A percentile compares a stretch with the other conserved stretches of the same genome.
These are phyloP conservation scores for Hypomecis atomaria DNA, from an alignment of 2,888 invertebrate genomes.

Conservation along the genomic window DNA sequence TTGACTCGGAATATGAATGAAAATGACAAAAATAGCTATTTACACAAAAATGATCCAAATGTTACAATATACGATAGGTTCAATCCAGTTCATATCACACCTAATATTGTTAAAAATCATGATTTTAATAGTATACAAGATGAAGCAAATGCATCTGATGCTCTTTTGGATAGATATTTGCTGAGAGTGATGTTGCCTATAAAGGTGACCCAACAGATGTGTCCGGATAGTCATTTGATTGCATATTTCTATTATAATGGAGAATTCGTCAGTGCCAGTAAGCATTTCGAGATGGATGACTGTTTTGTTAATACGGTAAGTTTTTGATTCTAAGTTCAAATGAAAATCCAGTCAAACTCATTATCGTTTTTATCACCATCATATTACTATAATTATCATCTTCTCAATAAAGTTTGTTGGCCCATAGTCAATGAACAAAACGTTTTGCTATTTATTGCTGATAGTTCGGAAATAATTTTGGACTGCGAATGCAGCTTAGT, in stretches of 20 bases:
- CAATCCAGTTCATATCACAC: slow-evolving; percentile 11
- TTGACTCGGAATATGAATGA: slow-evolving; percentile 39
- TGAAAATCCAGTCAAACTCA: too few species aligned
- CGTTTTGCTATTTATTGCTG: too few species aligned
- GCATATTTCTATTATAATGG: slow-evolving; percentile 84
- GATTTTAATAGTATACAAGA: slow-evolving; percentile 20
- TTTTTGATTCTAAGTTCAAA: too few species aligned
- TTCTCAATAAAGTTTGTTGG: too few species aligned
- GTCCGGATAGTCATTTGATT: slow-evolving; percentile 79
- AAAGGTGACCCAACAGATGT: slow-evolving; percentile 79
- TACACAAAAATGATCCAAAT: slow-evolving; percentile 27
- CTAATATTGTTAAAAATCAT: slow-evolving; percentile 16
- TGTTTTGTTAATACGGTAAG: slow-evolving; percentile 85
- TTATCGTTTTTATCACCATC: too few species aligned
- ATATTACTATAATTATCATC: too few species aligned
- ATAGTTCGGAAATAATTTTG: too few species aligned
- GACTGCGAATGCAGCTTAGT: too few species aligned
- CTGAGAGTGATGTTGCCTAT: slow-evolving; percentile 72
- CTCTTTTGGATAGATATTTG: slow-evolving; percentile 62
- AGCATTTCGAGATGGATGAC: slow-evolving; percentile 80
- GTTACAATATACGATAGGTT: slow-evolving; percentile 29
- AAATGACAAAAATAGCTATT: slow-evolving; percentile 32
- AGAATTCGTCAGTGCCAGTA: slow-evolving; percentile 83
- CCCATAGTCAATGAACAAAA: too few species aligned
- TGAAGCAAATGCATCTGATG: slow-evolving; percentile 50